These are phyloP conservation scores for Acrocephalus scirpaceus DNA, from an alignment of 2,797 vertebrate species.

Conservation along the genomic window DNA sequence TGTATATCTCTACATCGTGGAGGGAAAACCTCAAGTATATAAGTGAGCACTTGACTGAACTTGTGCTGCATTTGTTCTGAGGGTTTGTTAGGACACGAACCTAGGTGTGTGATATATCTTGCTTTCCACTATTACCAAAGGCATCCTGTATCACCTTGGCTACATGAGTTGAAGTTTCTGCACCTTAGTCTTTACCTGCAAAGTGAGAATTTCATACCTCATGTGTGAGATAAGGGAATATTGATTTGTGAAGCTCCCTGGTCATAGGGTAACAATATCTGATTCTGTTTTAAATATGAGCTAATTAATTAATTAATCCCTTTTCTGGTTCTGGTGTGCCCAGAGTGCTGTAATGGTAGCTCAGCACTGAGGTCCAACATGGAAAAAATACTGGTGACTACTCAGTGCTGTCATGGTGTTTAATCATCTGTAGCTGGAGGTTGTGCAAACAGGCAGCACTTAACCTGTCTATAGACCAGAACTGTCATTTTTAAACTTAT, in stretches of 20 bases:
- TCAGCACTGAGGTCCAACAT: not conserved
- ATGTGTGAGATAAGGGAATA: not conserved
- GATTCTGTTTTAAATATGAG: not conserved
- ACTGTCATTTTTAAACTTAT: not conserved
- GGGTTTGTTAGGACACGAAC: not conserved
- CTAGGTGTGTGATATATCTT: not conserved
- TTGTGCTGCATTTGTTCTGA: not conserved
- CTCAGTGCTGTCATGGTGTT: not conserved
- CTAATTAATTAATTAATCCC: not conserved
- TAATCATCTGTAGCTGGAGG: rapidly evolving
- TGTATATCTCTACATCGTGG: not conserved
- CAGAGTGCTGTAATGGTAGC: not conserved
- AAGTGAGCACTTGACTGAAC: not conserved
- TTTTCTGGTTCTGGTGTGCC: not conserved
- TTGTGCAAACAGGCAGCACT: not conserved
- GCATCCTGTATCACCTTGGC: not conserved
- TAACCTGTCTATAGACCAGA: not conserved
- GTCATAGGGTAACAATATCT: not conserved
- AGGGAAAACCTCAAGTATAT: not conserved
- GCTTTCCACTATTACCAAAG: not conserved
- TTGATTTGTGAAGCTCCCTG: not conserved
- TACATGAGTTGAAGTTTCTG: not conserved
- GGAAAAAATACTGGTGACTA: not conserved
- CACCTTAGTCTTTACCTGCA: not conserved
- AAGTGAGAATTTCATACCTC: not conserved